Evolutionary conservation across 2,797 vertebrate species (phyloP).

Genomic region (Tadarida brasiliensis): DNA sequence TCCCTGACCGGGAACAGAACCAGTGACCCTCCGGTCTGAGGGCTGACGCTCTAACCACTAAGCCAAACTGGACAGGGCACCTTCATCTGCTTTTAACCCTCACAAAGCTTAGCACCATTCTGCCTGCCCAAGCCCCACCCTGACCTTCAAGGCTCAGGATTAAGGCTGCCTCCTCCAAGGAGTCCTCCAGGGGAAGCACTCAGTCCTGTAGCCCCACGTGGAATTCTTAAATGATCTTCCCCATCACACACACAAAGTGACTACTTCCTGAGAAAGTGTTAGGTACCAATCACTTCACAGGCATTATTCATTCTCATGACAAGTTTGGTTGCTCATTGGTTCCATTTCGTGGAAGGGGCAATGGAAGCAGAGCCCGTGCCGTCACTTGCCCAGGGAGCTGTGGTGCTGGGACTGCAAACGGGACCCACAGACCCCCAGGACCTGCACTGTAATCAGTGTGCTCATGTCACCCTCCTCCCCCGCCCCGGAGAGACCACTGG

Average conservation of each 20-base stretch:
- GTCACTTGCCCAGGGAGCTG: background rate
- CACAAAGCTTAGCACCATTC: accelerated
- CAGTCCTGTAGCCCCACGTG: background rate
- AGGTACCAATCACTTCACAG: background rate
- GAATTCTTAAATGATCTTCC: background rate
- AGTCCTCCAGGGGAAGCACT: background rate
- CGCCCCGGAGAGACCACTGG: accelerated
- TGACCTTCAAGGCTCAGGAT: background rate
- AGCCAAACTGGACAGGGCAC: too few relatives aligned
- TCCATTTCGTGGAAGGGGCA: background rate
- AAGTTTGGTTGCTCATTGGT: background rate
- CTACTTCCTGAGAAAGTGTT: background rate
- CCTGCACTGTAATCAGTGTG: accelerated
- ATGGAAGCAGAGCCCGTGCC: background rate
- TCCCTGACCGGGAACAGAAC: too few relatives aligned
- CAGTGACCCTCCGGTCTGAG: too few relatives aligned
- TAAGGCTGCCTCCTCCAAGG: background rate
- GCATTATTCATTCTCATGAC: too few relatives aligned
- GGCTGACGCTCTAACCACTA: too few relatives aligned
- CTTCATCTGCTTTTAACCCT: background rate
- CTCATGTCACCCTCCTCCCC: background rate
- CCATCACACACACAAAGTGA: accelerated
- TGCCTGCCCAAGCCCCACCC: background rate
- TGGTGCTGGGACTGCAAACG: accelerated
- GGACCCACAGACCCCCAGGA: background rate